Conservation (phyloP, 2,888 invertebrate species). For the Embidobia sp. region DNA sequence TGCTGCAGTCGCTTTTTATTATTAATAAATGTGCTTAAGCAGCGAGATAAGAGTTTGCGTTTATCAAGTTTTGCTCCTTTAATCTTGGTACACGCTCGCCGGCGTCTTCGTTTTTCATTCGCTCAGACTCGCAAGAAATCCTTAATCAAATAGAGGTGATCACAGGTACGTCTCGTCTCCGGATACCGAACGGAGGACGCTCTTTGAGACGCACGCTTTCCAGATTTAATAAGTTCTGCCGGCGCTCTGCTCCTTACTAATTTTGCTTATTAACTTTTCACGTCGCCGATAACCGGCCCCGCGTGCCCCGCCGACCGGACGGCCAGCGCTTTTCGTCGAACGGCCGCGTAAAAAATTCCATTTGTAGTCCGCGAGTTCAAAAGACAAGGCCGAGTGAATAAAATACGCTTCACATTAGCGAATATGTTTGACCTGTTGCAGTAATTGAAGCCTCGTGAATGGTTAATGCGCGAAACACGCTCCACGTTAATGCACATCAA, state of each 20-base stretch:
- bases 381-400: slow-evolving; percentile 19
- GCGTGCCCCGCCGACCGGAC: no score
- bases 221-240: slow-evolving; percentile 54
- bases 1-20: background rate
- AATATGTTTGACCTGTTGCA: slow-evolving; percentile 46
- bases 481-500: slow-evolving; percentile 20
- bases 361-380: slow-evolving; percentile 12
- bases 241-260: slow-evolving; percentile 11
- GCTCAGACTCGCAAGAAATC: slow-evolving; percentile 42
- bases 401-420: slow-evolving; percentile 29
- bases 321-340: no score
- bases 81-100: slow-evolving; percentile 22
- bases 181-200: slow-evolving; percentile 48
- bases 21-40: slow-evolving; percentile 14
- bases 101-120: slow-evolving; percentile 10
- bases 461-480: slow-evolving; percentile 19
- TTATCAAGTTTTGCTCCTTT: slow-evolving; percentile 42
- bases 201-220: slow-evolving; percentile 52
- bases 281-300: slow-evolving; percentile 10
- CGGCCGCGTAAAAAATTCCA: slow-evolving; percentile 18
- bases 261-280: slow-evolving; percentile 47
- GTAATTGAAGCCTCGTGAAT: slow-evolving; percentile 38
- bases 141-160: slow-evolving; percentile 62
- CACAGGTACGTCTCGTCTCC: slow-evolving; percentile 47
- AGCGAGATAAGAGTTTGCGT: slow-evolving; percentile 16